Conservation (phyloP, 2,888 invertebrate species). For the Patella pellucida region DNA sequence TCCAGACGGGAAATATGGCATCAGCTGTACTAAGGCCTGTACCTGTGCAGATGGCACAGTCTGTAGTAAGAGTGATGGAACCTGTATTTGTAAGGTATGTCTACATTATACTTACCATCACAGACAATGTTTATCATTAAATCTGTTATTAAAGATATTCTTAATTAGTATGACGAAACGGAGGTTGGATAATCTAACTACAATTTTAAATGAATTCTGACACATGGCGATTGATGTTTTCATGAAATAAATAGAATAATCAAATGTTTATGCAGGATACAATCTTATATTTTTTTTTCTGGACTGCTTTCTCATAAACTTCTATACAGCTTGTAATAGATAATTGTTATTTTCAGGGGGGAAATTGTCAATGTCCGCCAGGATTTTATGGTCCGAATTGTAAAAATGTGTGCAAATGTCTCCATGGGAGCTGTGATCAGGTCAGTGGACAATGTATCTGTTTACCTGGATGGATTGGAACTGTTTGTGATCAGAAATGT, state of each 20-base stretch:
- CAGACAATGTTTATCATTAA: neutral
- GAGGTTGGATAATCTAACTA: too few species aligned
- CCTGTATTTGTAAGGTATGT: slow-evolving; percentile 43
- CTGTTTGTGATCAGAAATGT: slow-evolving; percentile 52
- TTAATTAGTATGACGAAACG: too few species aligned
- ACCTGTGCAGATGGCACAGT: slow-evolving; percentile 31
- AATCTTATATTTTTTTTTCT: too few species aligned
- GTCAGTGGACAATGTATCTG: slow-evolving; percentile 47
- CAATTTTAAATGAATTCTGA: too few species aligned
- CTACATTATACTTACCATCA: neutral
- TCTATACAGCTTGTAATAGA: too few species aligned
- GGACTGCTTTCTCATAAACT: too few species aligned
- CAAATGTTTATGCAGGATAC: too few species aligned
- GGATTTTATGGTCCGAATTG: slow-evolving; percentile 44
- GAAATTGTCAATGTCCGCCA: slow-evolving; percentile 40
- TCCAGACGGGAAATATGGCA: slow-evolving; percentile 46
- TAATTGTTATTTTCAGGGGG: neutral
- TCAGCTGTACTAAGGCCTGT: slow-evolving; percentile 45
- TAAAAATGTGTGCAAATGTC: slow-evolving; percentile 37
- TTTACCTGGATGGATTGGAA: slow-evolving; percentile 51
- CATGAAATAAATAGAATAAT: too few species aligned
- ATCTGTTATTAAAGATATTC: neutral
- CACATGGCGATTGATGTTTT: too few species aligned
- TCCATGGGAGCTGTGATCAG: slow-evolving; percentile 43
- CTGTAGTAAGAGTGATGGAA: slow-evolving; percentile 49